Percentiles rank a stretch among this genome's conserved stretches.
These are phyloP conservation scores for Hecatera dysodea DNA, from an alignment of 2,888 invertebrate genomes.

Conservation along the genomic window DNA sequence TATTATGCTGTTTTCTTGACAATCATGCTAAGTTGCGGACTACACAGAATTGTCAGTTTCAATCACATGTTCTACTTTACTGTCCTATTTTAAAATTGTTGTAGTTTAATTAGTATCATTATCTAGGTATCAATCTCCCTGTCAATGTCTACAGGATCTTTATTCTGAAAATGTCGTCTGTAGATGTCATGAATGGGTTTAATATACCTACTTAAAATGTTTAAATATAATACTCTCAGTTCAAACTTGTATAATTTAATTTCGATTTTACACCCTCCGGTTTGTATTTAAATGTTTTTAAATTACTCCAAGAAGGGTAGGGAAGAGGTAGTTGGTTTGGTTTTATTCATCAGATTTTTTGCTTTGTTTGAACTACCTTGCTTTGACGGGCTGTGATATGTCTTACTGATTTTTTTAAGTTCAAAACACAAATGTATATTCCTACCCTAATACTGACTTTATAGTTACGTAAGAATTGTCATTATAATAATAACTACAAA, in stretches of 20 bases:
- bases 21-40: neutral
- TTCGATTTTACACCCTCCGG: neutral
- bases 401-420: neutral
- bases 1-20: neutral
- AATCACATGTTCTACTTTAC: neutral
- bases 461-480: neutral
- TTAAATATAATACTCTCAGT: neutral
- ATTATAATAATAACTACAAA: neutral
- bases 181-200: neutral
- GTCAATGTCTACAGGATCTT: neutral
- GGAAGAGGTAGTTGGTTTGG: neutral
- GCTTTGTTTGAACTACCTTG: neutral
- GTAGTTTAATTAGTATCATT: neutral
- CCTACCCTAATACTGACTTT: neutral
- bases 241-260: neutral
- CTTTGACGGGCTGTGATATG: conserved; percentile 1
- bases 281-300: neutral
- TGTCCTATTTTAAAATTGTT: neutral
- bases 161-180: neutral
- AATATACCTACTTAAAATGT: neutral
- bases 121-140: neutral
- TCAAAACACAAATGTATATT: neutral
- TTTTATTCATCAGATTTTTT: neutral
- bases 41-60: neutral
- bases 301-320: neutral